Evolutionary conservation across 1,140 invertebrate species (phyloP), one percentile per base, ranked within the genome.

Genomic region (Drosophila pandora): DNA sequence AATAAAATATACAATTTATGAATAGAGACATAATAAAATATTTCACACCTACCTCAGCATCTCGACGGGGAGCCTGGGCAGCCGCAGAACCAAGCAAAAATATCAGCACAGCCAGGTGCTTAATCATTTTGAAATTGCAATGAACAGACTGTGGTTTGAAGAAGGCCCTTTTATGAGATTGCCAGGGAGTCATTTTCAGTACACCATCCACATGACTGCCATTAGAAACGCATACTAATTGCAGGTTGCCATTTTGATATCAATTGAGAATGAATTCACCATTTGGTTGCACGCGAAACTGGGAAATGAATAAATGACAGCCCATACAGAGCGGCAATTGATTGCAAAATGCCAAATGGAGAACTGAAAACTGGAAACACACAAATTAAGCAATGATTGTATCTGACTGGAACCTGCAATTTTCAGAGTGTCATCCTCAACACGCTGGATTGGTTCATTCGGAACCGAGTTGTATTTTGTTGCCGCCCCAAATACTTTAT

Each of bases 371-470:
- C 52, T 47, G 13, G 48, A 71, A 80, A 52, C 73, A 49, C 34
- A 80, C 58, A 75, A 80, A 79, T 79, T 79, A 75, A 80, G 65
- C 59, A 39, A 34, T 69, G 62, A 79, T 79, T 79, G 76, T 79
- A 43, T 70, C 37, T 58, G 43, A 34, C 52, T 32, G 23, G 67
- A 28, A 50, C 37, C 60, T 57, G 61, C 70, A 74, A 74, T 74
- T 74, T 56, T 50, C 28, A 3, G 32, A 56, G 59, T 52, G 53
- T 49, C 57, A 56, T 43, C 25, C 59, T 39, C 59, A 52, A 47
- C 59, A 58, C 60, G 48, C 71, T 30, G 53, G 41, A 57, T 39
- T 43, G 61, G 60, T 64, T 52, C 59, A 67, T 43, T 64, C 59
- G 45, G 60, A 45, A 64, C 60, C 10, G 12, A 50, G 62, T 7